Base-by-base conservation (phyloP, 2,888 invertebrate species). In the Dynastes maya region DNA sequence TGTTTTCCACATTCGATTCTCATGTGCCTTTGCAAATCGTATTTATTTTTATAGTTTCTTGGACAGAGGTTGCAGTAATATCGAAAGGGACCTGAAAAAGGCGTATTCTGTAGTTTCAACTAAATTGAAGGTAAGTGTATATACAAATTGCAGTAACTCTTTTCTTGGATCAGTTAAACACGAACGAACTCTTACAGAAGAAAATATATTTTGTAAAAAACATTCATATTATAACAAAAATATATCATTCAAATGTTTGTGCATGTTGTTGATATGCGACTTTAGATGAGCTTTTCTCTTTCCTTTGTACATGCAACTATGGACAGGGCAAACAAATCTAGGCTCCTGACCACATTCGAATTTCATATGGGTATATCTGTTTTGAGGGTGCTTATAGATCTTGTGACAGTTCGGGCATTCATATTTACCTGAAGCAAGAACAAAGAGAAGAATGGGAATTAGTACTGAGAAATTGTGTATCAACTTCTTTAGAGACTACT, bases 11-110 rank as follows among this genome's bases (percentile, higher is more conserved):
- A 93, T 84, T 93, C 93, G 83, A 92, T 93, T 70, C 92, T 93
- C 74, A 92, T 89, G 86, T 95, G 95, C 84, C 94, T 91, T 85
- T 93, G 91, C 84, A 95, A 91, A 32, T 94, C 93, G 83, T 93
- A 93, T 88, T 93, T 93, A 89, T 93, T 94, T 82, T 92, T 92
- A 88, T 95, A 95, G 37, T 64, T 78, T 80, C 78, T 80, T 16
- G 68, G 70, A 63, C 83, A 83, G 40, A 68, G 74, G 45, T 40
- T 29, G 55, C 80, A 80, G 77, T 76, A 78, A 76, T 78, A 80
- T 45, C 78, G 55, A 16, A 53, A n/a, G 53, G 22, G 13, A 78
- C 65, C 78, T 78, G 65, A 55, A 78, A 78, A 68, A 61, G 51
- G 58, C 27, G 9, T 74, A 40, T 68, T n/a, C 51, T 51, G 27